These are phyloP conservation scores for Thyatira batis DNA, from an alignment of 2,888 invertebrate genomes.

Conservation along the genomic window DNA sequence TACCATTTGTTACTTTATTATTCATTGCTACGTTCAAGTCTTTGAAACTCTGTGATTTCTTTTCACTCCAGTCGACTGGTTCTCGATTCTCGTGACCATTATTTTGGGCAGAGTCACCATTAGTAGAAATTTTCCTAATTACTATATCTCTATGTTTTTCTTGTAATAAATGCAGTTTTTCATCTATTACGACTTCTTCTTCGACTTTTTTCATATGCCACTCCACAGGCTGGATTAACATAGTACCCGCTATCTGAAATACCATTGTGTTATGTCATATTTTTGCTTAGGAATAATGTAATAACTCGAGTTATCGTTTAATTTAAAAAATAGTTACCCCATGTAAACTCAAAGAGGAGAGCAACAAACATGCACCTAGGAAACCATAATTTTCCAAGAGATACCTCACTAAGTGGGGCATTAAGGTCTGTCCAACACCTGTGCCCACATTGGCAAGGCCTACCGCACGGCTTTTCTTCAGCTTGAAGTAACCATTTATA, in stretches of 20 bases:
- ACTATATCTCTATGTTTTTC: constrained; percentile 54
- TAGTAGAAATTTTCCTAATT: constrained; percentile 51
- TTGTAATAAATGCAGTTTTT: constrained; percentile 59
- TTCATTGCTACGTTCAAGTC: constrained; percentile 40
- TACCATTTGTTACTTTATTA: constrained; percentile 48
- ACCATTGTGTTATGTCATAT: too few species aligned
- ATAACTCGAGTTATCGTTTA: constrained; percentile 12
- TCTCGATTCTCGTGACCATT: constrained; percentile 32
- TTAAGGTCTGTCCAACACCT: constrained; percentile 87
- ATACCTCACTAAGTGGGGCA: constrained; percentile 87
- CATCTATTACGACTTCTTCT: constrained; percentile 62
- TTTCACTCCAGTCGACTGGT: constrained; percentile 20
- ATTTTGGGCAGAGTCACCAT: constrained; percentile 29
- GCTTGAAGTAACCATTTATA: constrained; percentile 87
- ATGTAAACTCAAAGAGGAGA: constrained; percentile 84
- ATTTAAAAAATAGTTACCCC: constrained; percentile 77
- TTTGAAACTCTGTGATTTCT: constrained; percentile 47
- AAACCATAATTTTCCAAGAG: constrained; percentile 85
- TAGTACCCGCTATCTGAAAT: constrained; percentile 80
- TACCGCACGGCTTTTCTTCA: constrained; percentile 87
- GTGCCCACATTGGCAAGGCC: constrained; percentile 89
- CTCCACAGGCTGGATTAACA: constrained; percentile 83
- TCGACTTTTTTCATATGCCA: constrained; percentile 77
- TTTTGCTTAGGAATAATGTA: not conserved
- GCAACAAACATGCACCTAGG: constrained; percentile 83